Conservation (phyloP, 2,113 vertebrate genomes). For the Myotis davidii region DNA sequence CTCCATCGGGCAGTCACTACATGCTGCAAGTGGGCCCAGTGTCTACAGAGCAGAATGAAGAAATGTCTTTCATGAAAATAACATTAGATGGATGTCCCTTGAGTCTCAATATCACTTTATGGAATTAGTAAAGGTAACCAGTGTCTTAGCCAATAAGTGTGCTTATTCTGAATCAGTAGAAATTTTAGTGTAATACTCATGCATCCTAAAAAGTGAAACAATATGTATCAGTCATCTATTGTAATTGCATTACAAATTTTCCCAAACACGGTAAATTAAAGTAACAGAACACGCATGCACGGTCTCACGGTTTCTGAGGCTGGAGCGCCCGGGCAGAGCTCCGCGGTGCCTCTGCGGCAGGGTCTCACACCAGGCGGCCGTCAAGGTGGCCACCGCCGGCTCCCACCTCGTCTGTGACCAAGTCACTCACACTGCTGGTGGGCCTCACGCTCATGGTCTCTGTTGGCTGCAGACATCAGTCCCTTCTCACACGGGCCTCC, state of each 20-base stretch:
- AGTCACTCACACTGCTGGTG: background rate
- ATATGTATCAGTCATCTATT: background rate
- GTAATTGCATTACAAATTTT: background rate
- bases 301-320: background rate
- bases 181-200: background rate
- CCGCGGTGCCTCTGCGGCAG: background rate
- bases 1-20: background rate
- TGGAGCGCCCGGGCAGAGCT: background rate
- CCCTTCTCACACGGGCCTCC: background rate
- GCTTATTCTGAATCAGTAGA: slow-evolving; percentile 6
- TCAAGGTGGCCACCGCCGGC: background rate
- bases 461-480: background rate
- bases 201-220: background rate
- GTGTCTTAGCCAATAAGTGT: background rate
- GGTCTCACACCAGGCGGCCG: background rate
- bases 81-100: background rate
- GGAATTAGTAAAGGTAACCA: background rate
- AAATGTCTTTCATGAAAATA: background rate
- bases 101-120: background rate
- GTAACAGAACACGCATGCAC: background rate
- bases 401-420: background rate
- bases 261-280: background rate
- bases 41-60: background rate
- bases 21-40: no score
- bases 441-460: background rate